Evolutionary conservation across 2,797 vertebrate genomes (phyloP).

Genomic region (Enteromius treurensis): DNA sequence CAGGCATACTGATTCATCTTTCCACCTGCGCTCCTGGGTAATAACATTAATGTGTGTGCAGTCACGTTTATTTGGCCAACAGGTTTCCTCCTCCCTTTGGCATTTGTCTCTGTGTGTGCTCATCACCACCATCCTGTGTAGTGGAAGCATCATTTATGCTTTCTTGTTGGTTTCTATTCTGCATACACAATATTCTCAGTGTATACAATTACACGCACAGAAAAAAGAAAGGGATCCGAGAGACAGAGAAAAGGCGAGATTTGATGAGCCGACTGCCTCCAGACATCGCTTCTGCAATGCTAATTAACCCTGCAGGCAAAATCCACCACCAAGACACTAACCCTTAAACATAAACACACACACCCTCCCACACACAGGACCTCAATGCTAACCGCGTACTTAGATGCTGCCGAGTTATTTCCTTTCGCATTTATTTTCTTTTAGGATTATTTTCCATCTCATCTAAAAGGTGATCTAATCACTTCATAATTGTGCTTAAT

Average conservation of each 20-base stretch:
- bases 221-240: slow-evolving; percentile 6
- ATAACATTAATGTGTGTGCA: slow-evolving; percentile 57
- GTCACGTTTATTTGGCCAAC: slow-evolving; percentile 62
- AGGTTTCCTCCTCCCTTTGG: slow-evolving; percentile 49
- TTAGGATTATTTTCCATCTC: neutral
- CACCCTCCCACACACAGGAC: slow-evolving; percentile 18
- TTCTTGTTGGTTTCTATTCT: slow-evolving; percentile 45
- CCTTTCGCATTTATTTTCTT: neutral
- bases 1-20: slow-evolving; percentile 59
- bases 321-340: slow-evolving; percentile 53
- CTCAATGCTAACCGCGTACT: neutral
- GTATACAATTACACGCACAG: slow-evolving; percentile 39
- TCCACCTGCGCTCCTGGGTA: slow-evolving; percentile 49
- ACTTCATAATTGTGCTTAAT: slow-evolving; percentile 12
- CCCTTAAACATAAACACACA: slow-evolving; percentile 44
- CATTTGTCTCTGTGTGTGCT: slow-evolving; percentile 37
- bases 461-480: slow-evolving; percentile 7
- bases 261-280: slow-evolving; percentile 75
- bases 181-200: slow-evolving; percentile 44
- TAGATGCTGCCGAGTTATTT: neutral
- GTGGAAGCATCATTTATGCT: slow-evolving; percentile 30
- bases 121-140: slow-evolving; percentile 24
- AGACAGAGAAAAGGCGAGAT: slow-evolving; percentile 60
- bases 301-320: slow-evolving; percentile 70
- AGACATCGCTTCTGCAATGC: slow-evolving; percentile 77